phyloP scores from a whole-genome alignment of 2,888 invertebrate genomes.

The Parnassius apollo region DNA sequence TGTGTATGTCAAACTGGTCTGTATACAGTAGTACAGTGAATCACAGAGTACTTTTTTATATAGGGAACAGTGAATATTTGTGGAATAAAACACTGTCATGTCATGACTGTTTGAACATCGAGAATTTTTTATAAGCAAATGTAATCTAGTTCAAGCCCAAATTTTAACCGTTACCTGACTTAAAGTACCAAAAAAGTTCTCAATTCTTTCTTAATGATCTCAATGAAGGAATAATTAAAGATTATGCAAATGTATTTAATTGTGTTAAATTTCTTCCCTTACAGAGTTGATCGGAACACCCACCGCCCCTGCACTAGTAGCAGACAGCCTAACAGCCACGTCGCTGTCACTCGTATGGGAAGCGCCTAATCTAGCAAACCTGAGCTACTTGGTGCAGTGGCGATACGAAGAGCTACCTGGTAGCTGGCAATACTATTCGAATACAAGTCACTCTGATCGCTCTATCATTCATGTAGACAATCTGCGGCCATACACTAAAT shows the following conservation, averaged over 20 bases:
- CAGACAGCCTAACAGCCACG: constrained; percentile 88
- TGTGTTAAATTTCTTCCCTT: constrained; percentile 6
- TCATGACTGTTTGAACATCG: too few species aligned
- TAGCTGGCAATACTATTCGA: constrained; percentile 91
- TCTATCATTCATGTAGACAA: constrained; percentile 87
- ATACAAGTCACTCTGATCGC: constrained; percentile 85
- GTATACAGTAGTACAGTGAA: too few species aligned
- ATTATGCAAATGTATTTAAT: not conserved
- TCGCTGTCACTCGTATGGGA: constrained; percentile 92
- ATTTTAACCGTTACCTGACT: too few species aligned
- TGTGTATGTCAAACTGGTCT: too few species aligned
- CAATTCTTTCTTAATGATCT: not conserved
- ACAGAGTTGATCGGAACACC: constrained; percentile 82
- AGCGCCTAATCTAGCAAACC: constrained; percentile 76
- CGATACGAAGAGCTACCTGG: constrained; percentile 85
- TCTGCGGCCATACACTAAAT: constrained; percentile 93
- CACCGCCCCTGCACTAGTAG: constrained; percentile 87
- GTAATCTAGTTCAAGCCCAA: too few species aligned
- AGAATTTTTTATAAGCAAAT: too few species aligned
- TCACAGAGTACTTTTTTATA: too few species aligned
- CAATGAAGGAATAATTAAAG: not conserved
- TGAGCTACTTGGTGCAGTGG: constrained; percentile 87
- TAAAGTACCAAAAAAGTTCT: too few species aligned
- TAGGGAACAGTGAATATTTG: too few species aligned
- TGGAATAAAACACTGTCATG: too few species aligned